Evolutionary conservation across 2,113 vertebrate genomes (phyloP).

Genomic region (Boleophthalmus pectinirostris): DNA sequence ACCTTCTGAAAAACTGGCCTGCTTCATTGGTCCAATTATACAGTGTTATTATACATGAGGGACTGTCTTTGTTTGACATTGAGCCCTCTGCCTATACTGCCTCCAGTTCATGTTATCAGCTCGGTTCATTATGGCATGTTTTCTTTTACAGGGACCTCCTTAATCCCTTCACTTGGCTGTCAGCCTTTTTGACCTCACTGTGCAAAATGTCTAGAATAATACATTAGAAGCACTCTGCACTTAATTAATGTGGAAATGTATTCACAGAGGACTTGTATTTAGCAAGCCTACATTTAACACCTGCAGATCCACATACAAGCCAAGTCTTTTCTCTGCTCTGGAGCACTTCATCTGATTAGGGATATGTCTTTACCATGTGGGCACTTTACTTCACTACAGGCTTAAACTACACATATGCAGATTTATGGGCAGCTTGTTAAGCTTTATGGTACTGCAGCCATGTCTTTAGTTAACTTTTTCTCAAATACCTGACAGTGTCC

Average conservation of each 20-base stretch:
- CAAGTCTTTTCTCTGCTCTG: background rate
- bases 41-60: background rate
- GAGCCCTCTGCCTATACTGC: background rate
- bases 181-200: slow-evolving; percentile 10
- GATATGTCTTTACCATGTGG: background rate
- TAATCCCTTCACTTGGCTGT: slow-evolving; percentile 4
- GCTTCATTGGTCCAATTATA: background rate
- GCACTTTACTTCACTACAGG: background rate
- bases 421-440: background rate
- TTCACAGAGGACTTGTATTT: slow-evolving; percentile 1
- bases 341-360: background rate
- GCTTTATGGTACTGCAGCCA: background rate
- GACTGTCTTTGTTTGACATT: slow-evolving; percentile 9
- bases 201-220: background rate
- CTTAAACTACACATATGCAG: background rate
- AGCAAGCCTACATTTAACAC: background rate
- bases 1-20: background rate
- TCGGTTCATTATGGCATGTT: background rate
- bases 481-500: no score
- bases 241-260: slow-evolving; percentile 11
- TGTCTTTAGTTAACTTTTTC: background rate
- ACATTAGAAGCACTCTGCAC: slow-evolving; percentile 7
- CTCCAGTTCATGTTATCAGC: background rate
- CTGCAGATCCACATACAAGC: background rate
- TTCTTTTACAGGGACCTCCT: background rate